A percentile compares a stretch with the other conserved stretches of the same genome.
These are phyloP conservation scores for Scolopax bukidnonensis DNA, from an alignment of 2,797 vertebrate genomes.

Conservation along the genomic window DNA sequence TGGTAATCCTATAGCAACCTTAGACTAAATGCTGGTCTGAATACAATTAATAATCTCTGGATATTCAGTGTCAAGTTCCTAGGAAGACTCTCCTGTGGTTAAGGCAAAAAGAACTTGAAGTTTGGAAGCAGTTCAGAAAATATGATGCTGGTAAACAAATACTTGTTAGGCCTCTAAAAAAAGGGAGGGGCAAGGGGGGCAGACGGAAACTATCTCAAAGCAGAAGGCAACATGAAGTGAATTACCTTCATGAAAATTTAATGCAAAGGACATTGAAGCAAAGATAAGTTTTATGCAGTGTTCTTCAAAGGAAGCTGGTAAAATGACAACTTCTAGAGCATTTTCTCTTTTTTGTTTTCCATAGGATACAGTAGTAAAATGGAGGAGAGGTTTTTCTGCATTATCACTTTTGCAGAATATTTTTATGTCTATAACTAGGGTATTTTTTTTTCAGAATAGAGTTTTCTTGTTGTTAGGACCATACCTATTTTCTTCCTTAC, in stretches of 20 bases:
- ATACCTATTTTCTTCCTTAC: neutral
- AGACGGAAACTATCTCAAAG: neutral
- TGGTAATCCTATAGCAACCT: slow-evolving; percentile 20
- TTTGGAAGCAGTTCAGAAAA: slow-evolving; percentile 48
- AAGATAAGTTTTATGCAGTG: slow-evolving; percentile 43
- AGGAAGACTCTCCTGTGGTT: neutral
- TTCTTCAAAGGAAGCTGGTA: slow-evolving; percentile 37
- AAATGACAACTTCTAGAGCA: slow-evolving; percentile 48
- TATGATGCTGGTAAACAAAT: slow-evolving; percentile 40
- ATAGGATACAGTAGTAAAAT: slow-evolving; percentile 11
- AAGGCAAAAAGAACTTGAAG: slow-evolving; percentile 23
- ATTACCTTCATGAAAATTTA: slow-evolving; percentile 72
- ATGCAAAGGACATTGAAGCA: slow-evolving; percentile 58
- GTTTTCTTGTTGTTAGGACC: neutral
- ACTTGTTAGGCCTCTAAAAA: slow-evolving; percentile 39
- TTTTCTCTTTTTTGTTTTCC: slow-evolving; percentile 13
- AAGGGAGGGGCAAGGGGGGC: neutral
- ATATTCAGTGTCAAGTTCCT: slow-evolving; percentile 18
- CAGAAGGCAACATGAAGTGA: slow-evolving; percentile 45
- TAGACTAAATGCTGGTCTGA: slow-evolving; percentile 29
- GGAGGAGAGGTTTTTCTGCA: neutral
- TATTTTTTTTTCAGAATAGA: neutral
- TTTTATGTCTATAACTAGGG: slow-evolving; percentile 10
- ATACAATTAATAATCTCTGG: slow-evolving; percentile 58
- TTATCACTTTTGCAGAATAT: slow-evolving; percentile 44